A percentile compares a stretch with the other conserved stretches of the same genome.
These are phyloP conservation scores for Balaeniceps rex DNA, from an alignment of 2,113 vertebrate genomes.

Conservation along the genomic window DNA sequence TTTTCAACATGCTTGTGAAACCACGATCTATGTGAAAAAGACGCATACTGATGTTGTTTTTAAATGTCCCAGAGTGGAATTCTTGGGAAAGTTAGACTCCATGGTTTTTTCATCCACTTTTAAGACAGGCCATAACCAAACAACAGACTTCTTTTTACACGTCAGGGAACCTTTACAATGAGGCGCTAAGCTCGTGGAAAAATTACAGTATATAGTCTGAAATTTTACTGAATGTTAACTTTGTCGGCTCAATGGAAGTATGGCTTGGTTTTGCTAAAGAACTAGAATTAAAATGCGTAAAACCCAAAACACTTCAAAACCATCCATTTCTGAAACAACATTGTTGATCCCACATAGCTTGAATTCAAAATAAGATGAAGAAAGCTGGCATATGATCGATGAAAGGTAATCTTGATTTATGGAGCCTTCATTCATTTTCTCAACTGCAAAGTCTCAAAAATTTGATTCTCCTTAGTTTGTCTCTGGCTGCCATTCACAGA, in stretches of 20 bases:
- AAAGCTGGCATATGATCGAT: not conserved
- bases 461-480: not conserved
- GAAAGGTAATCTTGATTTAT: not conserved
- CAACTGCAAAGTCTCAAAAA: not conserved
- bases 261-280: not conserved
- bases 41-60: not conserved
- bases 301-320: not conserved
- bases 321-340: not conserved
- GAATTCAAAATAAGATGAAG: not conserved
- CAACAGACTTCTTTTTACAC: not conserved
- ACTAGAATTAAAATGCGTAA: not conserved
- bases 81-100: not conserved
- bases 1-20: not conserved
- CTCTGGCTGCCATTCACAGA: not conserved
- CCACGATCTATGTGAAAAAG: not conserved
- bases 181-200: not conserved
- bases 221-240: not conserved
- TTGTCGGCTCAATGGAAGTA: not conserved
- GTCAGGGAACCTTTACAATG: not conserved
- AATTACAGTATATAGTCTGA: not conserved
- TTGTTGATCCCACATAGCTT: not conserved
- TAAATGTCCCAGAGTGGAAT: not conserved
- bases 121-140: not conserved
- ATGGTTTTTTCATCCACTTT: not conserved
- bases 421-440: not conserved